These are phyloP conservation scores for Oceanodroma leucorhoa DNA, from an alignment of 2,797 vertebrate genomes.

Conservation along the genomic window DNA sequence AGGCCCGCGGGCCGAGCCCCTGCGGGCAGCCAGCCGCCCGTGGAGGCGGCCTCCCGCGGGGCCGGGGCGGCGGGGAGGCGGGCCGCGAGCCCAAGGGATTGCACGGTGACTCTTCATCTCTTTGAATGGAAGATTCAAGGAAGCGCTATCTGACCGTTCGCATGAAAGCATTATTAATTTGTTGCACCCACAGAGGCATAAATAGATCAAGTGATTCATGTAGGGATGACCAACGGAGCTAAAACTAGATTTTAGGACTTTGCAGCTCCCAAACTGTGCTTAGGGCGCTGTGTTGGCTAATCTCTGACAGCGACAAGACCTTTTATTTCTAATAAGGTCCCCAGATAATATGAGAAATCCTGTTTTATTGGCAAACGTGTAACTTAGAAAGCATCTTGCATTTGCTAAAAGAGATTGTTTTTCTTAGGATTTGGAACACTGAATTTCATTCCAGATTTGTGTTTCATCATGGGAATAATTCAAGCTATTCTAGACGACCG, in stretches of 20 bases:
- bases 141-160: fast-evolving
- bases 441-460: neutral
- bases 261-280: fast-evolving
- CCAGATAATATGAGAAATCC: neutral
- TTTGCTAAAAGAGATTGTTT: neutral
- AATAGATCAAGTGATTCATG: neutral
- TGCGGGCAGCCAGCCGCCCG: neutral
- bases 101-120: fast-evolving
- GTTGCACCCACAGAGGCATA: neutral
- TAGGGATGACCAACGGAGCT: neutral
- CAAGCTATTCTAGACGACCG: neutral
- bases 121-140: fast-evolving
- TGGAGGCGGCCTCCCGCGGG: neutral
- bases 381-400: neutral
- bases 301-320: neutral
- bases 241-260: neutral
- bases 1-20: neutral
- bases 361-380: neutral
- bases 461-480: neutral
- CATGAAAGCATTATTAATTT: fast-evolving
- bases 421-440: neutral
- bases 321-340: neutral
- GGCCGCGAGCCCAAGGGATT: fast-evolving
- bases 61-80: neutral
- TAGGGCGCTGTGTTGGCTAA: neutral